Conservation (phyloP, 2,888 invertebrate species). For the Scaeva pyrastri region DNA sequence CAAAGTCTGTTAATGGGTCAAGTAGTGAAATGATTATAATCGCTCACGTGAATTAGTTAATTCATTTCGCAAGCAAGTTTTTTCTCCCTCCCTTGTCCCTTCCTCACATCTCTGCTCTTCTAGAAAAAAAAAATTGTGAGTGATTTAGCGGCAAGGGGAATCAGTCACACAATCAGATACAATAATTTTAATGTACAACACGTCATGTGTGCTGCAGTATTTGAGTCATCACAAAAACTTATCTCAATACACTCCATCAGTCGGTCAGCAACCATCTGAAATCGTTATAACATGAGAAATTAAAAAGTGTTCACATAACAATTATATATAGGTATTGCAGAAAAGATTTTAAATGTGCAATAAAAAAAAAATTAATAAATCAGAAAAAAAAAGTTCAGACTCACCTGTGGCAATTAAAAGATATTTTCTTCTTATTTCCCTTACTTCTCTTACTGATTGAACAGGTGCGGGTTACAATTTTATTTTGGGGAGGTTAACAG, state of each 20-base stretch:
- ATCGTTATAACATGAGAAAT: slow-evolving; percentile 66
- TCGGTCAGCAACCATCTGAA: slow-evolving; percentile 23
- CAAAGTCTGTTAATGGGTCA: slow-evolving; percentile 65
- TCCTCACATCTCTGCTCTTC: slow-evolving; percentile 1
- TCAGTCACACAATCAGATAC: slow-evolving; percentile 41
- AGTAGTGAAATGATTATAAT: slow-evolving; percentile 66
- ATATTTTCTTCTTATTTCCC: slow-evolving; percentile 64
- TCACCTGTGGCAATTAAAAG: slow-evolving; percentile 72
- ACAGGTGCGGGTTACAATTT: not conserved
- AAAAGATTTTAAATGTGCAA: slow-evolving; percentile 49
- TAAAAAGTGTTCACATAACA: slow-evolving; percentile 64
- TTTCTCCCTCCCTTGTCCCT: not conserved
- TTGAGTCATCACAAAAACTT: slow-evolving; percentile 46
- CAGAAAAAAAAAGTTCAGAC: slow-evolving; percentile 37
- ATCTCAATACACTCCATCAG: slow-evolving; percentile 3
- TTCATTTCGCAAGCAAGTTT: slow-evolving; percentile 37
- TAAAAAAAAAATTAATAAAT: slow-evolving; percentile 1
- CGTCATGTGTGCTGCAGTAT: not conserved
- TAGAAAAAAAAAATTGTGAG: slow-evolving; percentile 49
- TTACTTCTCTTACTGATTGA: slow-evolving; percentile 46
- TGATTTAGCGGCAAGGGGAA: slow-evolving; percentile 31
- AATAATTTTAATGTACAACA: not conserved
- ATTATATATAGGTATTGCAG: slow-evolving; percentile 43
- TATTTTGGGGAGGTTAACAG: slow-evolving; percentile 2
- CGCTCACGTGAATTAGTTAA: slow-evolving; percentile 66